Conservation (phyloP, 2,113 vertebrate genomes). For the Lophura nycthemera region DNA sequence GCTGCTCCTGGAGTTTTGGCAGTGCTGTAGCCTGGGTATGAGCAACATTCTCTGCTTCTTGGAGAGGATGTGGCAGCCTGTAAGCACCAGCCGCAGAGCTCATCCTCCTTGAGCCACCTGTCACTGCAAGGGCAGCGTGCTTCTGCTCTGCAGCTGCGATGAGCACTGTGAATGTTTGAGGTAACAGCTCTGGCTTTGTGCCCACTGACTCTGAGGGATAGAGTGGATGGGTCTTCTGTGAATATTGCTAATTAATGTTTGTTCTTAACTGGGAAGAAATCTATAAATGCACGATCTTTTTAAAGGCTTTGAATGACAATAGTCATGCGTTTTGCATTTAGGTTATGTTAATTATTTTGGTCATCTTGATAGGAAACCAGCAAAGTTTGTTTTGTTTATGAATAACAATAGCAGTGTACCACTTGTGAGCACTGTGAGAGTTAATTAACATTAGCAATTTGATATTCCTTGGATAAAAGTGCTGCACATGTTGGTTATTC, state of each 20-base stretch:
- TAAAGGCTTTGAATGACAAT: background rate
- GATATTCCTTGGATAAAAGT: constrained; percentile 31
- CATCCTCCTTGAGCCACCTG: background rate
- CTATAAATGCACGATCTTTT: background rate
- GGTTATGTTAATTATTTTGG: background rate
- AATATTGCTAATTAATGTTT: background rate
- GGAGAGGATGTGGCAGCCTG: accelerated
- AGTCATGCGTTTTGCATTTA: background rate
- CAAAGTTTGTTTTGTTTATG: constrained; percentile 18
- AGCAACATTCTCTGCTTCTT: background rate
- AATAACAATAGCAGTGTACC: background rate
- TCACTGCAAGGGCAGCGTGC: accelerated
- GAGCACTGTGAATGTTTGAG: background rate
- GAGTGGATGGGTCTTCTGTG: background rate
- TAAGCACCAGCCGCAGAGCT: accelerated
- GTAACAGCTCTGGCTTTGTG: background rate
- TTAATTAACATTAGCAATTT: constrained; percentile 8
- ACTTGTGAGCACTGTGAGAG: background rate
- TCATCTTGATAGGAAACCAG: background rate
- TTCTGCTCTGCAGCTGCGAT: background rate
- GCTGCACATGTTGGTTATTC: background rate
- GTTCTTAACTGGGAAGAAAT: background rate
- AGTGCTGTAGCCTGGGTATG: accelerated
- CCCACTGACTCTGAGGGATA: background rate
- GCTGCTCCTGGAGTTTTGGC: accelerated